Conservation (phyloP, 2,888 invertebrate genomes). For the Tetropium fuscum region DNA sequence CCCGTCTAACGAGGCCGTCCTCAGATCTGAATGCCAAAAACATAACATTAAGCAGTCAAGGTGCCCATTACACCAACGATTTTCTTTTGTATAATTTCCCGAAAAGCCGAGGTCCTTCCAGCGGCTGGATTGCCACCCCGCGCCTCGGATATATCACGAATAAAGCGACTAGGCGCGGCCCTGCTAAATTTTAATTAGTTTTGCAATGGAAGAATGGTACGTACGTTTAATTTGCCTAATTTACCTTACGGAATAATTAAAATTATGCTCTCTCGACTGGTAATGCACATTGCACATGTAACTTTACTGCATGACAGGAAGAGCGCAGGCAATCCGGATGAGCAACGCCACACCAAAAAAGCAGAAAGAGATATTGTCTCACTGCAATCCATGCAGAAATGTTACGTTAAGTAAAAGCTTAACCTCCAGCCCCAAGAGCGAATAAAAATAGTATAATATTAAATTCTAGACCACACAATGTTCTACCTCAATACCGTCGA, state of each 20-base stretch:
- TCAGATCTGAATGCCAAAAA: constrained; percentile 10
- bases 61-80: constrained; percentile 13
- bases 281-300: no score
- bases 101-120: constrained; percentile 3
- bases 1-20: constrained; percentile 1
- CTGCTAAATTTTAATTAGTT: constrained; percentile 16
- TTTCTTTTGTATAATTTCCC: constrained; percentile 9
- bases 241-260: constrained; percentile 6
- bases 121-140: background rate
- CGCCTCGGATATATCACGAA: constrained; percentile 1
- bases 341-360: no score
- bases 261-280: background rate
- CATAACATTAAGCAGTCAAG: constrained; percentile 15
- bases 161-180: background rate
- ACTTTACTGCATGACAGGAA: no score
- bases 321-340: no score
- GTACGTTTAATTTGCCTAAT: constrained; percentile 9
- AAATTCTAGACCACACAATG: no score
- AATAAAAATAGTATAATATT: no score
- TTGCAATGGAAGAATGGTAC: constrained; percentile 13
- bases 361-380: no score
- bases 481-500: no score
- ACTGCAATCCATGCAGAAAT: no score
- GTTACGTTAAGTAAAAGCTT: no score
- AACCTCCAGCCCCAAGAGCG: no score